These are phyloP conservation scores for Poecilus cupreus DNA, from an alignment of 2,888 invertebrate species.

Conservation along the genomic window DNA sequence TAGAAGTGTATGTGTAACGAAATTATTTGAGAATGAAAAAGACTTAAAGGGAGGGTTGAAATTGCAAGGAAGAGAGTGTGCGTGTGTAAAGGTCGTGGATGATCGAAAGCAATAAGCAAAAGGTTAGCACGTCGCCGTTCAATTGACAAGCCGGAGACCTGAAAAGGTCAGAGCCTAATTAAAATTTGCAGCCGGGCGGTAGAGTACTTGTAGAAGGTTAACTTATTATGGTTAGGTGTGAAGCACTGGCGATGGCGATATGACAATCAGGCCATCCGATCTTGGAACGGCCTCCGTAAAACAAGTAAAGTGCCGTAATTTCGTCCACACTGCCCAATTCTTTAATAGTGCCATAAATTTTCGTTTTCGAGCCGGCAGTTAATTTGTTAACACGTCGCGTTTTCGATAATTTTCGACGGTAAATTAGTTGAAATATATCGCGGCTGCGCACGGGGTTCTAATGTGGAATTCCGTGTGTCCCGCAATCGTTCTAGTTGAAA, in stretches of 20 bases:
- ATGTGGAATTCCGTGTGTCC: conserved; percentile 33
- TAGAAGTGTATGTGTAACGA: no score
- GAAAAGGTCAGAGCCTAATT: conserved; percentile 25
- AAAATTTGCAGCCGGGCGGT: conserved; percentile 30
- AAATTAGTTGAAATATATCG: conserved; percentile 32
- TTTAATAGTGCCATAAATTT: conserved; percentile 28
- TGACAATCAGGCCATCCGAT: conserved; percentile 30
- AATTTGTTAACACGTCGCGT: conserved; percentile 43
- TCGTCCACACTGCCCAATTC: not conserved
- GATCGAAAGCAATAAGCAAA: conserved; percentile 43
- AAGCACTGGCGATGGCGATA: not conserved
- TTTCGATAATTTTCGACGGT: conserved; percentile 28
- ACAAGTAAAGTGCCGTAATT: not conserved
- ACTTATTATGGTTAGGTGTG: not conserved
- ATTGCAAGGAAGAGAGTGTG: not conserved
- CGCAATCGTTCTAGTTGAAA: conserved; percentile 3
- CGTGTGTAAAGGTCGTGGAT: conserved; percentile 9
- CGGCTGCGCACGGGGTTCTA: conserved; percentile 17
- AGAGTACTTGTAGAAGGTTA: not conserved
- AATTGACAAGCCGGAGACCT: conserved; percentile 8
- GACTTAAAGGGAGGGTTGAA: not conserved
- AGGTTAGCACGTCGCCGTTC: conserved; percentile 34
- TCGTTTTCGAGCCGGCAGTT: not conserved
- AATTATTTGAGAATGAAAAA: not conserved
- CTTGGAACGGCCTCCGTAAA: not conserved